Conservation (phyloP, 1,140 invertebrate species). For the Helicoverpa armigera region DNA sequence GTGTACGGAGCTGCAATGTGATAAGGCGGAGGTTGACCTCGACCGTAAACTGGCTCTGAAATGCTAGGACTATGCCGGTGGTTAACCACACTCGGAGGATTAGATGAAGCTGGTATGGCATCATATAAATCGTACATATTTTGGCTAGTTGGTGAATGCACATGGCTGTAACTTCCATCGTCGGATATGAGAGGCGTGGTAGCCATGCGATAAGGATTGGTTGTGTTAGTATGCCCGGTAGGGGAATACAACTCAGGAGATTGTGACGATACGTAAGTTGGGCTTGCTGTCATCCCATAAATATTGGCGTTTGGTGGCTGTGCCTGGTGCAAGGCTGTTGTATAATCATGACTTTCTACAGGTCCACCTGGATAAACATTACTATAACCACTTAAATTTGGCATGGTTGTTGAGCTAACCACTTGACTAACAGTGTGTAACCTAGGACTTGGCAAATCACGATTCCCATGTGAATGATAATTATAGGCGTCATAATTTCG, state of each 20-base stretch:
- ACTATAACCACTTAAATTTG: slow-evolving; percentile 81
- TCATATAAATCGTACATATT: slow-evolving; percentile 84
- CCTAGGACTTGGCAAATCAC: slow-evolving; percentile 73
- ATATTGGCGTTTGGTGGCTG: slow-evolving; percentile 75
- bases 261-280: slow-evolving; percentile 79
- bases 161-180: slow-evolving; percentile 81
- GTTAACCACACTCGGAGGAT: slow-evolving; percentile 72
- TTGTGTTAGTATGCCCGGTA: slow-evolving; percentile 81
- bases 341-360: slow-evolving; percentile 72
- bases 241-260: slow-evolving; percentile 82
- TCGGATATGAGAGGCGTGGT: slow-evolving; percentile 82
- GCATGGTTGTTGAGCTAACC: slow-evolving; percentile 83
- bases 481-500: slow-evolving; percentile 81
- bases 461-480: slow-evolving; percentile 76
- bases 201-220: slow-evolving; percentile 83
- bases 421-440: slow-evolving; percentile 82
- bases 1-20: slow-evolving; percentile 86
- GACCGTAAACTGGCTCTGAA: slow-evolving; percentile 72
- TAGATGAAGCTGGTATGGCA: slow-evolving; percentile 74
- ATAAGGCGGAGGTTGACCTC: slow-evolving; percentile 83
- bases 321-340: slow-evolving; percentile 66
- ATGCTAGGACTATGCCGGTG: slow-evolving; percentile 77
- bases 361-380: slow-evolving; percentile 69
- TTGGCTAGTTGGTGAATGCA: slow-evolving; percentile 77
- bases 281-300: slow-evolving; percentile 74